These are phyloP conservation scores for Drosophila saltans DNA, from an alignment of 1,140 invertebrate genomes.

Conservation along the genomic window DNA sequence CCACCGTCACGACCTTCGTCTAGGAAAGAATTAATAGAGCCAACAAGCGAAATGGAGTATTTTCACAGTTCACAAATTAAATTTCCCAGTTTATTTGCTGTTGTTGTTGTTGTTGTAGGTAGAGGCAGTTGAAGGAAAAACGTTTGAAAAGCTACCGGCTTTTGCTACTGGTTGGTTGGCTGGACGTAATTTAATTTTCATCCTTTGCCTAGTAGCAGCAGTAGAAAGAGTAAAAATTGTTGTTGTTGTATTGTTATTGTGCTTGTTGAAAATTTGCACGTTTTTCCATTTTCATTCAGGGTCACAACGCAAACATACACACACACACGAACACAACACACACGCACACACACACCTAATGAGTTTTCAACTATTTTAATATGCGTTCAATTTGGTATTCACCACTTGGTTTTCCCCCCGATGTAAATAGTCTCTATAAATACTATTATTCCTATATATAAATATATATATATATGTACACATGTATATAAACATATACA, in stretches of 20 bases:
- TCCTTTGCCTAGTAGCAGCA: slow-evolving; percentile 1
- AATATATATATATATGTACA: slow-evolving; percentile 58
- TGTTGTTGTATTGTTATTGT: neutral
- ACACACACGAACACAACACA: slow-evolving; percentile 17
- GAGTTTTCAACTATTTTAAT: slow-evolving; percentile 19
- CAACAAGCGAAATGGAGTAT: slow-evolving; percentile 40
- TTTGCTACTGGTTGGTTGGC: neutral
- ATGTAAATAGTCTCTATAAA: slow-evolving; percentile 79
- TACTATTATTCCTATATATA: slow-evolving; percentile 52
- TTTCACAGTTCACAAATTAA: slow-evolving; percentile 62
- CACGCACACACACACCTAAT: slow-evolving; percentile 11
- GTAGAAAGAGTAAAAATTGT: neutral
- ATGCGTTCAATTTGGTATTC: slow-evolving; percentile 34
- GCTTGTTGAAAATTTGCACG: slow-evolving; percentile 37
- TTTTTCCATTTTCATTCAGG: slow-evolving; percentile 47
- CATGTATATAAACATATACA: slow-evolving; percentile 61
- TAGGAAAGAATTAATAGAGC: slow-evolving; percentile 57
- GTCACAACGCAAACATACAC: slow-evolving; percentile 9
- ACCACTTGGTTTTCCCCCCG: slow-evolving; percentile 16
- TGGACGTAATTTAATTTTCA: slow-evolving; percentile 46
- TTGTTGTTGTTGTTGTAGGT: slow-evolving; percentile 27
- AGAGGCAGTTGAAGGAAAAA: slow-evolving; percentile 21
- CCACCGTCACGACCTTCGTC: slow-evolving; percentile 6
- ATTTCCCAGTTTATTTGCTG: slow-evolving; percentile 74
- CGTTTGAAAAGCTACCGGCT: slow-evolving; percentile 14